These are phyloP conservation scores for Phrynocephalus guinanensis DNA, from an alignment of 2,797 vertebrate genomes.

Conservation along the genomic window DNA sequence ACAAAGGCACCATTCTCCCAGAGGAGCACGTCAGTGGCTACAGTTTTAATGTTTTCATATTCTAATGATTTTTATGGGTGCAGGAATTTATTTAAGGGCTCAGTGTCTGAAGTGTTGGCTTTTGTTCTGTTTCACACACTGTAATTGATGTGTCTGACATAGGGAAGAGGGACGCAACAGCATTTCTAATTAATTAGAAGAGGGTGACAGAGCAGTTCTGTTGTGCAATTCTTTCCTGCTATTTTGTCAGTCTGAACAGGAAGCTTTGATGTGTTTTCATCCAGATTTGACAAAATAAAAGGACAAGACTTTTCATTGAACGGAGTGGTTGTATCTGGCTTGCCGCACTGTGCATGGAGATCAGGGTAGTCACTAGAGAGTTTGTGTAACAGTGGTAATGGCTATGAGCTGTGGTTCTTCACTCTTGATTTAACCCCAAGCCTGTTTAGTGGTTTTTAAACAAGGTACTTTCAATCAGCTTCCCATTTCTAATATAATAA, in stretches of 20 bases:
- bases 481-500: background rate
- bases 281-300: constrained; percentile 9
- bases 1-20: background rate
- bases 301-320: background rate
- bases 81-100: constrained; percentile 7
- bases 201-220: constrained; percentile 5
- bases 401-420: background rate
- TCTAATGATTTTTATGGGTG: constrained; percentile 38
- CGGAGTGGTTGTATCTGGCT: background rate
- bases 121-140: constrained; percentile 37
- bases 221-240: background rate
- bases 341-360: background rate
- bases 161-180: background rate
- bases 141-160: constrained; percentile 8
- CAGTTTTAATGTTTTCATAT: constrained; percentile 29
- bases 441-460: background rate
- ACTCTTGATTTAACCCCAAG: background rate
- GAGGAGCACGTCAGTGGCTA: constrained; percentile 10
- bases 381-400: background rate
- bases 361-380: background rate
- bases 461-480: background rate
- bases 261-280: background rate
- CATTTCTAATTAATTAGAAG: constrained; percentile 21
- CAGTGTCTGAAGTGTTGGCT: constrained; percentile 17
- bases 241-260: constrained; percentile 14